These are phyloP conservation scores for Hafferia zeledoni DNA, from an alignment of 2,797 vertebrate species.

Conservation along the genomic window DNA sequence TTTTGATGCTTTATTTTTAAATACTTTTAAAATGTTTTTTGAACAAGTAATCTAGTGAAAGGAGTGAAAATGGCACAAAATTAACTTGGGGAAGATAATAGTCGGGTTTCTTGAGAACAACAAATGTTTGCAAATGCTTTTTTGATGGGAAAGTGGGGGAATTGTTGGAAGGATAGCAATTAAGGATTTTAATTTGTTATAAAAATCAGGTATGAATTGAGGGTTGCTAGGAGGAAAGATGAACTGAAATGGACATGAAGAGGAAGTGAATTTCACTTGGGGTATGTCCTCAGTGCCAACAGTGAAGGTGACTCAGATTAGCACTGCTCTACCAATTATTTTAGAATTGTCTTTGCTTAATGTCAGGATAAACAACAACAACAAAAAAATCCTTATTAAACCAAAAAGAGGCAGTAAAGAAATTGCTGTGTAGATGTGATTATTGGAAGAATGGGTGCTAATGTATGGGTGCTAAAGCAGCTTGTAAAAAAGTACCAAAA, in stretches of 20 bases:
- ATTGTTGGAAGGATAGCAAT: background rate
- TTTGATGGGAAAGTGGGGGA: background rate
- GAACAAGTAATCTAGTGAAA: background rate
- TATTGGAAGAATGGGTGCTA: background rate
- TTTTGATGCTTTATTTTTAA: background rate
- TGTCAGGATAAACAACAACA: background rate
- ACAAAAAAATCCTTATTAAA: background rate
- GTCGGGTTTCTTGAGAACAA: background rate
- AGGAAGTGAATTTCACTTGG: background rate
- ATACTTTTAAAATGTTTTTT: background rate
- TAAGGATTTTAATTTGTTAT: background rate
- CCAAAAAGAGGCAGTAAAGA: background rate
- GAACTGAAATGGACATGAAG: background rate
- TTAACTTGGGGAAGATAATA: background rate
- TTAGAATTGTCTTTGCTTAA: background rate
- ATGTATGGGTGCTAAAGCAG: background rate
- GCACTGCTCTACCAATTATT: background rate
- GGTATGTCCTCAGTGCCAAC: background rate
- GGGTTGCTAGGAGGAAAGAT: background rate
- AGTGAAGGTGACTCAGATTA: background rate
- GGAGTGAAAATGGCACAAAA: fast-evolving
- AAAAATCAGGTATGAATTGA: background rate
- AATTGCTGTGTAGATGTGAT: background rate
- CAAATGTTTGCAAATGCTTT: background rate
- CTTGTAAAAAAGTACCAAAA: background rate